Evolutionary conservation across 2,113 vertebrate genomes (phyloP).

Genomic region (Theristicus caerulescens): DNA sequence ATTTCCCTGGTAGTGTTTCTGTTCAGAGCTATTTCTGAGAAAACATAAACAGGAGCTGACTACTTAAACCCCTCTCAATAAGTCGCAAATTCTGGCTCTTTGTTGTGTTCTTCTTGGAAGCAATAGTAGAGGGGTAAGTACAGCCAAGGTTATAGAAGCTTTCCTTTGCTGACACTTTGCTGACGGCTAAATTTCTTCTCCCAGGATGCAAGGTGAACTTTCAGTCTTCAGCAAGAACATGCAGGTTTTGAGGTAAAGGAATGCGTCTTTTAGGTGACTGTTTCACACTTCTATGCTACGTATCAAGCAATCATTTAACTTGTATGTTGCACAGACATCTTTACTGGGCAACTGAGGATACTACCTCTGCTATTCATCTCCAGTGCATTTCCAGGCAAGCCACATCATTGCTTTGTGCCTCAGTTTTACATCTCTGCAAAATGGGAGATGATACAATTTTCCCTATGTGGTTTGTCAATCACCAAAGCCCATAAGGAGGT

Average conservation of each 20-base stretch:
- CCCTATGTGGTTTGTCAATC: not conserved
- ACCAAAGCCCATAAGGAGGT: not conserved
- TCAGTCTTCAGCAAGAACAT: not conserved
- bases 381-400: not conserved
- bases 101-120: not conserved
- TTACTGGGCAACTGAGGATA: fast-evolving
- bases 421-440: not conserved
- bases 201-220: not conserved
- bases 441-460: not conserved
- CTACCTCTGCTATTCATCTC: not conserved
- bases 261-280: fast-evolving
- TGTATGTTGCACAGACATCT: not conserved
- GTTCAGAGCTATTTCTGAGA: not conserved
- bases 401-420: not conserved
- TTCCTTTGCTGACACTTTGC: not conserved
- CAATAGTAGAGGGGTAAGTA: not conserved
- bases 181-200: not conserved
- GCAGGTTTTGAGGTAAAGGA: not conserved
- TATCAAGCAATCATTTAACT: not conserved
- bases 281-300: not conserved
- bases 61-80: not conserved
- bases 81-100: not conserved
- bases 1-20: not conserved
- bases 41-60: not conserved
- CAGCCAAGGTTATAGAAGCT: not conserved